phyloP scores from a whole-genome alignment of 1,140 invertebrate species.

The Idris sp. region DNA sequence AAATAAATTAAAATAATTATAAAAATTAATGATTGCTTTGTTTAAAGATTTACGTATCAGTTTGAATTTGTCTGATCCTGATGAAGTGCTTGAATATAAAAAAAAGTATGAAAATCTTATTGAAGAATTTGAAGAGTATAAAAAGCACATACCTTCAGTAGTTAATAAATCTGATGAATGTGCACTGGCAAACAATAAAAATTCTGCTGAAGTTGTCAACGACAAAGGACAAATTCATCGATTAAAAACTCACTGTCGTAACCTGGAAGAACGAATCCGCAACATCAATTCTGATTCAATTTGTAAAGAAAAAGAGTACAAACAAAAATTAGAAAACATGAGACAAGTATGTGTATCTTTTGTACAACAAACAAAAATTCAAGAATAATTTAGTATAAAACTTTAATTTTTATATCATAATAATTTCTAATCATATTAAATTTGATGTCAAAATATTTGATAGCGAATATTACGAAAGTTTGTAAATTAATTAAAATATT shows the following conservation, averaged over 20 bases:
- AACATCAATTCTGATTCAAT: constrained; percentile 81
- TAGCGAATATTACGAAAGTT: no score
- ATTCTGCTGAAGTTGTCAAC: constrained; percentile 64
- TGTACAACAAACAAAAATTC: no score
- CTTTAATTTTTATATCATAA: no score
- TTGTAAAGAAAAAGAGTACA: constrained; percentile 79
- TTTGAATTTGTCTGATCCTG: constrained; percentile 65
- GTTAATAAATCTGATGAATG: constrained; percentile 72
- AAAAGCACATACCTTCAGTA: constrained; percentile 65
- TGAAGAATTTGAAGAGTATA: constrained; percentile 76
- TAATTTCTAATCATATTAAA: no score
- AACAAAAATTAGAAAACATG: constrained; percentile 78
- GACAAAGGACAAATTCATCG: constrained; percentile 74
- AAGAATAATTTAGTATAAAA: no score
- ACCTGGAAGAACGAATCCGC: constrained; percentile 83
- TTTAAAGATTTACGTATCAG: constrained; percentile 66
- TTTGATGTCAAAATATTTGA: no score
- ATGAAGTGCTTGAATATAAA: constrained; percentile 72
- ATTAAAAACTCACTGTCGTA: constrained; percentile 81
- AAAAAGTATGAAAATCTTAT: constrained; percentile 77
- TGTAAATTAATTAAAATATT: no score
- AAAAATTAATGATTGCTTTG: background rate
- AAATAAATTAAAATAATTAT: background rate
- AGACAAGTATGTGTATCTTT: constrained; percentile 66
- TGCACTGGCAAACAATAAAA: constrained; percentile 56